Conservation (phyloP, 2,113 vertebrate species). For the Prunella fulvescens region DNA sequence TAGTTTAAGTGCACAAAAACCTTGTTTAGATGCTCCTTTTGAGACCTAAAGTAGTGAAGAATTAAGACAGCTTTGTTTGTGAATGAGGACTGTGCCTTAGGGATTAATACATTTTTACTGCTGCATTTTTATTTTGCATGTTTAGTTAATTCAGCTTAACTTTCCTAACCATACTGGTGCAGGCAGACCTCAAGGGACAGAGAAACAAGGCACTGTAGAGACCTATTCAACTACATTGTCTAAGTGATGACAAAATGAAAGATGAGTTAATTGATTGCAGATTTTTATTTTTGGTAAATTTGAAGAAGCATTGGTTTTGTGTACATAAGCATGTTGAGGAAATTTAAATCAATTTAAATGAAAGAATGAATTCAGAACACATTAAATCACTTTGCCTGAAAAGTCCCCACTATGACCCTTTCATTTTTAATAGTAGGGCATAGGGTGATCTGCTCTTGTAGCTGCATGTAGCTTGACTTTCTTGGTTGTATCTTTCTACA, state of each 20-base stretch:
- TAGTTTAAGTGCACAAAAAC: constrained; percentile 20
- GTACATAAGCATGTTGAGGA: constrained; percentile 21
- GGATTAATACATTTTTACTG: constrained; percentile 27
- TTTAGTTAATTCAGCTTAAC: constrained; percentile 28
- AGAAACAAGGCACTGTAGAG: background rate
- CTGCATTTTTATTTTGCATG: background rate
- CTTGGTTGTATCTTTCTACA: background rate
- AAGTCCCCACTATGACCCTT: background rate
- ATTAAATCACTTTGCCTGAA: constrained; percentile 31
- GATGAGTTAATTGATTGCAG: constrained; percentile 52
- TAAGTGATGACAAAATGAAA: constrained; percentile 46
- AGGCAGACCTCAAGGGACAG: background rate
- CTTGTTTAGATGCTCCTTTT: constrained; percentile 24
- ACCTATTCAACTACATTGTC: constrained; percentile 26
- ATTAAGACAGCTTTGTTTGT: constrained; percentile 38
- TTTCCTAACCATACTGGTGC: constrained; percentile 25
- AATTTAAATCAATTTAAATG: background rate
- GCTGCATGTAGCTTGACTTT: background rate
- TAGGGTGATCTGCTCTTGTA: background rate
- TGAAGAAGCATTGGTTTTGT: background rate
- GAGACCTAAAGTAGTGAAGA: constrained; percentile 19
- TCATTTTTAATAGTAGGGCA: background rate
- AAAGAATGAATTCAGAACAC: constrained; percentile 19
- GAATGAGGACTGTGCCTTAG: constrained; percentile 11
- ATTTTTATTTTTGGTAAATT: constrained; percentile 39